Percentiles rank a stretch among this genome's conserved stretches.
phyloP scores from a whole-genome alignment of 2,113 vertebrate species.

The Lipophrys pholis region DNA sequence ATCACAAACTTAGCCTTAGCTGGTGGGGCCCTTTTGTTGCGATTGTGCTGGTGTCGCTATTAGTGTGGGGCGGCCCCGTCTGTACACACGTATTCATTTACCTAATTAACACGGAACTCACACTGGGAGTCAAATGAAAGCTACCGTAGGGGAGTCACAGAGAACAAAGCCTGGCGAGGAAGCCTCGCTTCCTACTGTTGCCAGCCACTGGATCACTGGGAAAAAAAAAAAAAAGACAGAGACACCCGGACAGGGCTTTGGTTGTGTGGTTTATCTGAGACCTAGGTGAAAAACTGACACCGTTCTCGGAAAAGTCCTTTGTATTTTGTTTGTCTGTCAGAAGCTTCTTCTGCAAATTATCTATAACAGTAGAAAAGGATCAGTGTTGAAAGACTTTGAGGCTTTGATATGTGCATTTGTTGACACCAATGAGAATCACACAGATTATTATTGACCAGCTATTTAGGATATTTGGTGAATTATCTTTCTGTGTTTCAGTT shows the following conservation, averaged over 20 bases:
- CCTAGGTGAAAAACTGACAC: slow-evolving; percentile 19
- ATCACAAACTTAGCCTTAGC: slow-evolving; percentile 79
- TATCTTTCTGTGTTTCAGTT: background rate
- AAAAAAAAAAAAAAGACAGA: slow-evolving; percentile 1
- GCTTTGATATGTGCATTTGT: background rate
- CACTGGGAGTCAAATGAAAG: slow-evolving; percentile 82
- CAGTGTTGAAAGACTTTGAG: background rate
- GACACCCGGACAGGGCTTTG: slow-evolving; percentile 46
- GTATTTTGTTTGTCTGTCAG: background rate
- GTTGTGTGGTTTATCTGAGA: slow-evolving; percentile 38
- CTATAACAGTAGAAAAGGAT: background rate
- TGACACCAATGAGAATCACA: background rate
- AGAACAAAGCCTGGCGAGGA: slow-evolving; percentile 79
- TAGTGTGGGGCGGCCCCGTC: slow-evolving; percentile 67
- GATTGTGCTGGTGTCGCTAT: slow-evolving; percentile 71
- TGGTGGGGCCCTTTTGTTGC: slow-evolving; percentile 78
- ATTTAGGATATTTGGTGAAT: background rate
- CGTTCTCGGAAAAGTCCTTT: background rate
- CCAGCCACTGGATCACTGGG: slow-evolving; percentile 37
- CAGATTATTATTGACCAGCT: background rate
- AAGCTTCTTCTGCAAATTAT: background rate
- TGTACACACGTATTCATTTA: slow-evolving; percentile 79
- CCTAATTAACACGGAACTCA: slow-evolving; percentile 83
- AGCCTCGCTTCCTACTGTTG: slow-evolving; percentile 57
- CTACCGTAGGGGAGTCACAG: slow-evolving; percentile 71